These are phyloP conservation scores for Silurus lanzhouensis DNA, from an alignment of 2,797 vertebrate genomes.

Conservation along the genomic window DNA sequence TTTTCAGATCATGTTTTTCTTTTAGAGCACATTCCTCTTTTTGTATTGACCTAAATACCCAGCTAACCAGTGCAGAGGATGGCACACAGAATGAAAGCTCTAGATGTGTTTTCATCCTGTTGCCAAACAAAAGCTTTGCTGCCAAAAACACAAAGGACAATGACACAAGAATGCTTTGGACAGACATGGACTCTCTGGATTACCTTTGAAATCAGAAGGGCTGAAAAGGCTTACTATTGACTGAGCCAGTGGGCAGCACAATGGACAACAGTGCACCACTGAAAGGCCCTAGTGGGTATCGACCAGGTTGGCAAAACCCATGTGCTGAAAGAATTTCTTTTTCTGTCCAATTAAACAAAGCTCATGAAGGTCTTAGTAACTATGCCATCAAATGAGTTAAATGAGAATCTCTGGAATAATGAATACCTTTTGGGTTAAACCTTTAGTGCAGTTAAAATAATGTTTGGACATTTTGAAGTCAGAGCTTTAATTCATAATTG, in stretches of 20 bases:
- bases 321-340: not conserved
- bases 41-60: slow-evolving; percentile 41
- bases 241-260: not conserved
- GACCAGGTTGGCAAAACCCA: not conserved
- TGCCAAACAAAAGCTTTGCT: slow-evolving; percentile 54
- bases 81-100: slow-evolving; percentile 51
- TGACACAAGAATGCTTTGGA: slow-evolving; percentile 45
- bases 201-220: slow-evolving; percentile 51
- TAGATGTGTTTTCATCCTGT: slow-evolving; percentile 52
- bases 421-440: not conserved
- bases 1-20: slow-evolving; percentile 21
- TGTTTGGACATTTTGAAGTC: not conserved
- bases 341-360: not conserved
- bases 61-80: slow-evolving; percentile 32
- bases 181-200: slow-evolving; percentile 50
- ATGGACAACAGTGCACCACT: not conserved
- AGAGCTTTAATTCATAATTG: no score
- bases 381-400: not conserved
- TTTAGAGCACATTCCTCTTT: slow-evolving; percentile 39
- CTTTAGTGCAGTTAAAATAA: not conserved
- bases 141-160: slow-evolving; percentile 36
- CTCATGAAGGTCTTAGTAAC: not conserved
- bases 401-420: not conserved
- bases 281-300: not conserved
- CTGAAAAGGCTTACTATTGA: slow-evolving; percentile 47